Percentiles rank a stretch among this genome's conserved stretches.
These are phyloP conservation scores for Holcopasites calliopsidis DNA, from an alignment of 1,140 invertebrate genomes.

Conservation along the genomic window DNA sequence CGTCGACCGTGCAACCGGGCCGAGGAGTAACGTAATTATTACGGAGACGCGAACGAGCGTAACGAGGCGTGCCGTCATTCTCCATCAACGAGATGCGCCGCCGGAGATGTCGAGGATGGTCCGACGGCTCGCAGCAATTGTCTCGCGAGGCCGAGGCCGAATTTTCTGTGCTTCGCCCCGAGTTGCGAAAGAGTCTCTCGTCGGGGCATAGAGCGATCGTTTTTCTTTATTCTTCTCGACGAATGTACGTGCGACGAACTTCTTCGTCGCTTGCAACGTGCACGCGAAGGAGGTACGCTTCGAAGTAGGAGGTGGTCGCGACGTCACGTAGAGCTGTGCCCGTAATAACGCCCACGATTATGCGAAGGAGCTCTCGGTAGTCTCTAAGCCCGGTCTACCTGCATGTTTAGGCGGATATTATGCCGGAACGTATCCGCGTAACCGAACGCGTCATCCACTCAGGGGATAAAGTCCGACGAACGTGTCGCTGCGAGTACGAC, in stretches of 20 bases:
- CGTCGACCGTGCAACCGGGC: conserved; percentile 30
- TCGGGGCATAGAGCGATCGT: too few species aligned
- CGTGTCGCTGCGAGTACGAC: too few species aligned
- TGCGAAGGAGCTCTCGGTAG: conserved; percentile 10
- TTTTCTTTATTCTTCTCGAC: too few species aligned
- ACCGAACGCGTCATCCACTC: not conserved
- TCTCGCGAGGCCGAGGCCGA: not conserved
- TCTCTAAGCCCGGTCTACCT: not conserved
- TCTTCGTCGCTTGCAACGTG: too few species aligned
- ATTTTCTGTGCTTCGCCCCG: too few species aligned
- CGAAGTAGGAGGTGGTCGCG: too few species aligned
- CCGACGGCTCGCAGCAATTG: not conserved
- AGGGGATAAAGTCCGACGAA: not conserved
- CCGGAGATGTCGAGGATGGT: conserved; percentile 38
- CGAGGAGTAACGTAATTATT: conserved; percentile 62
- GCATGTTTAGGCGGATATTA: not conserved
- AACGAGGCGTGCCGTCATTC: conserved; percentile 65
- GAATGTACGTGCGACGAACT: too few species aligned
- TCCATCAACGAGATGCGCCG: conserved; percentile 25
- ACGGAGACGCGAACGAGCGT: conserved; percentile 52
- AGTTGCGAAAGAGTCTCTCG: too few species aligned
- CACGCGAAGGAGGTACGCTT: too few species aligned
- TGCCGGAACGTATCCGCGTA: too few species aligned
- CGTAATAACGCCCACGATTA: conserved; percentile 2
- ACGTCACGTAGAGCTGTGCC: not conserved